phyloP scores from a whole-genome alignment of 2,113 vertebrate genomes.

The Mustela nigripes region DNA sequence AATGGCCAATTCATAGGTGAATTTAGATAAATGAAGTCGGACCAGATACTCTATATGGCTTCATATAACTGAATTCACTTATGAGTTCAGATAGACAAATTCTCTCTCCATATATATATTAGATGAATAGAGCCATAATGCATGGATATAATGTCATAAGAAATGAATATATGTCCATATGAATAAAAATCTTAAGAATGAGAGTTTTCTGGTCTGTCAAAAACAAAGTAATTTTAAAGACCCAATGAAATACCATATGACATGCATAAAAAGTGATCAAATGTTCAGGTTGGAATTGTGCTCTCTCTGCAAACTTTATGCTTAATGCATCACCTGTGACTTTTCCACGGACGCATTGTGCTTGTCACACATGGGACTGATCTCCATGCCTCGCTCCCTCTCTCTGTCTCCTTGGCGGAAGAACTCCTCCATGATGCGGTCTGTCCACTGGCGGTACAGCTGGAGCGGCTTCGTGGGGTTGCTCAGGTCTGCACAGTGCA shows the following conservation, averaged over 20 bases:
- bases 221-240: slow-evolving; percentile 7
- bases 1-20: neutral
- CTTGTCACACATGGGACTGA: slow-evolving; percentile 99
- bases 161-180: neutral
- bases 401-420: slow-evolving; percentile 98
- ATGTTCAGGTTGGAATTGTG: neutral
- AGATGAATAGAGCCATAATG: neutral
- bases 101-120: neutral
- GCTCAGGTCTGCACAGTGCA: slow-evolving; percentile 99
- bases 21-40: neutral
- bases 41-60: neutral
- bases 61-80: neutral
- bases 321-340: slow-evolving; percentile 92
- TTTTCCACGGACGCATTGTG: slow-evolving; percentile 99
- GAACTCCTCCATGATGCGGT: slow-evolving; percentile 99
- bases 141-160: neutral
- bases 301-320: neutral
- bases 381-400: slow-evolving; percentile 98
- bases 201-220: neutral
- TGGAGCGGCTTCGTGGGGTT: slow-evolving; percentile 99
- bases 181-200: neutral
- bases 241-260: neutral
- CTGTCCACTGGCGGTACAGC: slow-evolving; percentile 98
- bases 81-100: neutral
- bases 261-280: no score